phyloP scores from a whole-genome alignment of 92 coral and sea anemone genomes.

The Bergia puertoricense region DNA sequence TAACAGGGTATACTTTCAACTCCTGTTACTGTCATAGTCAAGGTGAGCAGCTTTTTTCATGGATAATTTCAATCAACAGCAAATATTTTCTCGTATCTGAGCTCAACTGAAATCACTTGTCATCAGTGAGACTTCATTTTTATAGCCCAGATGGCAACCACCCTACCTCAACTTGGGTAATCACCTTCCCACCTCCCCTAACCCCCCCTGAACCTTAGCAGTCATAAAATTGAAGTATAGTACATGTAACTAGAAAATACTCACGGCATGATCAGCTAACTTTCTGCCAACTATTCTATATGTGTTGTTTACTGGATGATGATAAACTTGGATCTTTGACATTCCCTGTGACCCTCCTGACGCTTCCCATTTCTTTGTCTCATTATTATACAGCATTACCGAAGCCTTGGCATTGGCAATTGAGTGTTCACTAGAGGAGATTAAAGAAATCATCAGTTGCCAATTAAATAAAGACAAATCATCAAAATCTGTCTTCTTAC shows the following conservation, averaged over 20 bases:
- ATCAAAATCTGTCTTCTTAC: neutral
- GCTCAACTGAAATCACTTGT: too few species aligned
- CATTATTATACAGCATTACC: conserved; percentile 98
- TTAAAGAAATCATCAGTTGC: neutral
- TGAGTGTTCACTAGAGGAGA: conserved; percentile 74
- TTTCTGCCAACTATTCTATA: conserved; percentile 96
- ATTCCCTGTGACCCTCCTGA: conserved; percentile 91
- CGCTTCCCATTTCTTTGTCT: conserved; percentile 87
- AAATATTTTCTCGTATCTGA: too few species aligned
- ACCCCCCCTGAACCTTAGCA: too few species aligned
- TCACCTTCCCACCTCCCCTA: too few species aligned
- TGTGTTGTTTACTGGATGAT: conserved; percentile 88
- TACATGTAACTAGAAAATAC: conserved; percentile 21
- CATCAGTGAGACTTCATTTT: too few species aligned
- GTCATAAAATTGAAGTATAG: too few species aligned
- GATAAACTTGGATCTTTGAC: conserved; percentile 92
- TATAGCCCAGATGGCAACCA: too few species aligned
- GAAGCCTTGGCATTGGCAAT: conserved; percentile 91
- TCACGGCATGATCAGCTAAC: conserved; percentile 78
- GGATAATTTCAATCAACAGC: too few species aligned
- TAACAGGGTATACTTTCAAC: too few species aligned
- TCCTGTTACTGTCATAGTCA: too few species aligned
- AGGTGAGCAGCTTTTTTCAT: too few species aligned
- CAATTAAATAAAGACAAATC: neutral
- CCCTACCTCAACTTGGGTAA: too few species aligned